Base-by-base conservation (phyloP, 2,797 vertebrate species). In the Acanthurus leucopareius region DNA sequence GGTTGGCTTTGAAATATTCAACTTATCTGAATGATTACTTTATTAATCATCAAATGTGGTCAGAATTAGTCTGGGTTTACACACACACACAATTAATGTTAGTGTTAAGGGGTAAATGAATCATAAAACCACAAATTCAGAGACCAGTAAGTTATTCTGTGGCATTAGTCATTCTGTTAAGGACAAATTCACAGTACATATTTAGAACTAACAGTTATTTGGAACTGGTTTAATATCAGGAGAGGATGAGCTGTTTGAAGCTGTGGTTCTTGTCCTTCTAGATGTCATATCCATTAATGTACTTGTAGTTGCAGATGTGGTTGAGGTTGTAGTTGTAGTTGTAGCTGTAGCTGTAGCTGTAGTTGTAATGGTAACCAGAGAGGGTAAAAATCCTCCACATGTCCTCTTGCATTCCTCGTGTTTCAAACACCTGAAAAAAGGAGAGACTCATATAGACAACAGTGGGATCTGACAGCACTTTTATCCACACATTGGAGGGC, bases 171-270 rank as follows among this genome's bases (percentile, higher is more conserved):
- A 47, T 17, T 56, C 62, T 17, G 42, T 35, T 45, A 67, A 59
- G 44, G 52, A 58, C 25, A 62, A 16, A 28, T 28, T 45, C 28
- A 17, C 2, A 64, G 42, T 15, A 35, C 1, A 38, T 20, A 42
- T 38, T 3, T 17, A 40, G 22, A 74, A 80, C 86, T 87, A n/a
- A 88, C 69, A 0, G 0, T 14, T 2, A 4, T 0, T 0, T 66
- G 2, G 0, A 13, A 14, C 0, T 75, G 0, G n/a, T 4, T 0
- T 0, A 1, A 2, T 0, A 8, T 0, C 0, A 38, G 56, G 63
- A 61, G 10, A 10, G 16, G 0, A 1, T 38, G 22, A 0, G 3
- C 0, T 10, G 1, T 0, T 66, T 57, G 22, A 17, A 38, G 38
- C 1, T 10, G 2, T 20, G 8, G 9, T 2, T 63, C 5, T 32